Evolutionary conservation across 2,113 vertebrate species (phyloP).

Genomic region (Dromiciops gliroides): DNA sequence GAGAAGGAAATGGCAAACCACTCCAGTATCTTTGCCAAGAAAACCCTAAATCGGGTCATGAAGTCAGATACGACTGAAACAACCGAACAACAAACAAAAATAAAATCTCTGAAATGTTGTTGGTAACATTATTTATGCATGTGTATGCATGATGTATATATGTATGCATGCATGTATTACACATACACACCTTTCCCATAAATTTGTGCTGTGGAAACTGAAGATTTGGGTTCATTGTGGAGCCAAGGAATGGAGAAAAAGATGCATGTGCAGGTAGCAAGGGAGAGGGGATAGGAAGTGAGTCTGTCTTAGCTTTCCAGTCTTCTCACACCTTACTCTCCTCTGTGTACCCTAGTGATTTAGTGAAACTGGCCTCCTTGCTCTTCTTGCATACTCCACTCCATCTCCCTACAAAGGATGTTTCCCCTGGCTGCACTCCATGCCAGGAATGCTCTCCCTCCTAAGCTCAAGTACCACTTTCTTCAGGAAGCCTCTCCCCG

Average conservation of each 20-base stretch:
- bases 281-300: background rate
- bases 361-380: background rate
- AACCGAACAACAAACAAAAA: background rate
- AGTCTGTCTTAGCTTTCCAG: background rate
- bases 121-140: too few relatives aligned
- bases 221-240: background rate
- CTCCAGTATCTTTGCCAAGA: background rate
- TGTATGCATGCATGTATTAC: background rate
- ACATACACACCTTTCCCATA: background rate
- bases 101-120: background rate
- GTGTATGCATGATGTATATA: too few relatives aligned
- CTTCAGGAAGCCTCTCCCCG: background rate
- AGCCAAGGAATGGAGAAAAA: background rate
- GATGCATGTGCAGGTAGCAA: background rate
- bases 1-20: background rate
- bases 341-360: background rate
- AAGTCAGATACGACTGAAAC: too few relatives aligned
- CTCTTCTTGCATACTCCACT: background rate
- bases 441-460: background rate
- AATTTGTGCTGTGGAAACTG: background rate
- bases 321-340: background rate
- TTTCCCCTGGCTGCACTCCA: background rate
- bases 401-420: background rate
- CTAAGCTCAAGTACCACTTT: background rate
- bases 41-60: background rate